These are phyloP conservation scores for Strix uralensis DNA, from an alignment of 2,113 vertebrate species.

Conservation along the genomic window DNA sequence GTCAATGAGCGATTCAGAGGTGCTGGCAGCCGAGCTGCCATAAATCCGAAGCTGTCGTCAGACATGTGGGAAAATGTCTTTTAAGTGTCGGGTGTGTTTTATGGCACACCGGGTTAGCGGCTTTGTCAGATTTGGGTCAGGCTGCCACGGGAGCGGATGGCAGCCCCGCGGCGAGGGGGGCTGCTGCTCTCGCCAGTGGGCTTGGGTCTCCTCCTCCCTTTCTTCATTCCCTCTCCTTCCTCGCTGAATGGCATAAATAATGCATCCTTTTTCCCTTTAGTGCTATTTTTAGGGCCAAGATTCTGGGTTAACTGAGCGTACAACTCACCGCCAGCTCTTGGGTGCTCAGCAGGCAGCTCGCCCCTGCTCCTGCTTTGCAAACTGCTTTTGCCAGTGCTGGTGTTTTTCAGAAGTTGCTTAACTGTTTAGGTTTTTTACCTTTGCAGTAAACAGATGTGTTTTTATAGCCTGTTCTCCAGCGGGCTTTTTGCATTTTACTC, in stretches of 20 bases:
- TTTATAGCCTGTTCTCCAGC: neutral
- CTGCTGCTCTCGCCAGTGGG: neutral
- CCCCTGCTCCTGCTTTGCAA: neutral
- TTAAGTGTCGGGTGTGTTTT: rapidly evolving
- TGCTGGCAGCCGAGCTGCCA: neutral
- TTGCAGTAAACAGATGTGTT: neutral
- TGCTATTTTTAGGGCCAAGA: constrained; percentile 54
- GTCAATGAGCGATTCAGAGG: neutral
- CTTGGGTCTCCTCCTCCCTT: neutral
- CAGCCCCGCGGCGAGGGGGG: neutral
- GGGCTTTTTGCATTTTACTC: neutral
- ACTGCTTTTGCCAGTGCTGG: neutral
- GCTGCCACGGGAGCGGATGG: neutral
- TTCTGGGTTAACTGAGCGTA: neutral
- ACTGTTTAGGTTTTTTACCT: neutral
- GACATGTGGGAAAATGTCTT: neutral
- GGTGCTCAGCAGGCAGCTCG: neutral
- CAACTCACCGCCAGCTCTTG: neutral
- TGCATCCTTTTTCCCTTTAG: neutral
- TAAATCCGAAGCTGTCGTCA: neutral
- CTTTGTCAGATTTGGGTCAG: constrained; percentile 49
- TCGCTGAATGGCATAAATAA: constrained; percentile 10
- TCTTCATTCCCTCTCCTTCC: neutral
- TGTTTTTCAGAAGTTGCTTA: neutral
- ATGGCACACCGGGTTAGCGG: rapidly evolving